phyloP scores from a whole-genome alignment of 1,140 invertebrate species.

The Coelopa frigida region DNA sequence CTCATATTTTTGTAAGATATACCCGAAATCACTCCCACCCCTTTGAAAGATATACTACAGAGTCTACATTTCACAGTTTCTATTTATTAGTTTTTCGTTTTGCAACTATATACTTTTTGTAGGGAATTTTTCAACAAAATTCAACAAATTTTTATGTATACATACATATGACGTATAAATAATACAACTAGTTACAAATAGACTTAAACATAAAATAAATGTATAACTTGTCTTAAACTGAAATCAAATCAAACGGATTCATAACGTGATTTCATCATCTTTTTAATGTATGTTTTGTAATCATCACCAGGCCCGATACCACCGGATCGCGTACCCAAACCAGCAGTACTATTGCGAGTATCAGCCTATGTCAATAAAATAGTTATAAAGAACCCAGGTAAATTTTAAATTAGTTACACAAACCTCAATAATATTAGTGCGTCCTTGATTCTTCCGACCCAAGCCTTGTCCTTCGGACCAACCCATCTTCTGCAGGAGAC shows the following conservation, averaged over 20 bases:
- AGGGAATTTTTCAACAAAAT: too few relatives aligned
- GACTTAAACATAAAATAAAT: neutral
- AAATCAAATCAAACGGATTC: conserved; percentile 49
- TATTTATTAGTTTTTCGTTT: too few relatives aligned
- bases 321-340: conserved; percentile 61
- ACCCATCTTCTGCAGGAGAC: conserved; percentile 96
- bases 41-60: too few relatives aligned
- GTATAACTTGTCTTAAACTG: neutral
- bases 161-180: too few relatives aligned
- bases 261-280: conserved; percentile 76
- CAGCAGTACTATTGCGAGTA: conserved; percentile 55
- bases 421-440: conserved; percentile 84
- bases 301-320: conserved; percentile 66
- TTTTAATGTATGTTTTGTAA: conserved; percentile 83
- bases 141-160: too few relatives aligned
- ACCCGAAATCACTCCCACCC: too few relatives aligned
- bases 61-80: too few relatives aligned
- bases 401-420: neutral
- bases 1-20: too few relatives aligned
- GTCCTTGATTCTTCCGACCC: conserved; percentile 88
- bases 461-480: conserved; percentile 95
- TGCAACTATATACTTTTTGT: too few relatives aligned
- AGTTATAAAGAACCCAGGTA: neutral
- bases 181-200: too few relatives aligned
- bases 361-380: conserved; percentile 25